Conservation (phyloP, 2,113 vertebrate genomes). For the Microtus oregoni region DNA sequence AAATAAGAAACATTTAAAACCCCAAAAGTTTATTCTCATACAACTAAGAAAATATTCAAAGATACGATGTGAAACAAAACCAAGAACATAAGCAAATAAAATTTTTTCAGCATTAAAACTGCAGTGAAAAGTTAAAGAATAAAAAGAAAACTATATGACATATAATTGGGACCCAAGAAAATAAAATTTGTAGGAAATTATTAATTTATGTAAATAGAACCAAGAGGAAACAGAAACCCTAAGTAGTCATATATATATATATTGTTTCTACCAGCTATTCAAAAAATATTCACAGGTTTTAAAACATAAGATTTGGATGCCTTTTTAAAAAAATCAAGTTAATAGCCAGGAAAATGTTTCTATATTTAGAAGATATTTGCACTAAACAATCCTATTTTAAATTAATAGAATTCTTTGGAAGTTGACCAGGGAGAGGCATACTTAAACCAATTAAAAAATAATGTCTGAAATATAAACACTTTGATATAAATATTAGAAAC, state of each 20-base stretch:
- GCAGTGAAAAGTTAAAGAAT: background rate
- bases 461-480: background rate
- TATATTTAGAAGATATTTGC: background rate
- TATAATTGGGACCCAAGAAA: background rate
- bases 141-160: background rate
- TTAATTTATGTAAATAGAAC: background rate
- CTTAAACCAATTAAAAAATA: background rate
- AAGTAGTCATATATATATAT: conserved; percentile 1
- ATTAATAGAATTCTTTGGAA: background rate
- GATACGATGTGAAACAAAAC: background rate
- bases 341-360: background rate
- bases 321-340: background rate
- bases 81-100: background rate
- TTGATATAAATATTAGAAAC: background rate
- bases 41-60: background rate
- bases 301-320: background rate
- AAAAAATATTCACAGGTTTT: background rate
- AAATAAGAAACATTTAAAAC: background rate
- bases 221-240: conserved; percentile 37
- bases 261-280: background rate
- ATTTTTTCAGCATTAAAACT: background rate
- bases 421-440: background rate
- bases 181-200: background rate
- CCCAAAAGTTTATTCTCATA: background rate
- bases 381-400: background rate